Evolutionary conservation across 2,113 vertebrate species (phyloP).

Genomic region (Brachirus orientalis): DNA sequence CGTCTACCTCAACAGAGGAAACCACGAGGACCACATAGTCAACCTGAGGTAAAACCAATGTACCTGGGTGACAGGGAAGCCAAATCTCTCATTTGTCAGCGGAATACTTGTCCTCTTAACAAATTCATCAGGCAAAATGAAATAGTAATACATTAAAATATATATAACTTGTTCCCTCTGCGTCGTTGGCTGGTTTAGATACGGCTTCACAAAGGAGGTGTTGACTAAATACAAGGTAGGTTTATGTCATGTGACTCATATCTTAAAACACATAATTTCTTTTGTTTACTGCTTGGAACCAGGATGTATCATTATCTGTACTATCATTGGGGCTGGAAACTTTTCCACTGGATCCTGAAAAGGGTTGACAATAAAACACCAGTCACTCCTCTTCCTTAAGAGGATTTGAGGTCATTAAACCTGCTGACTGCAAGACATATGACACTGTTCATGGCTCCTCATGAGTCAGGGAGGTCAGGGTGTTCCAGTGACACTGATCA

Average conservation of each 20-base stretch:
- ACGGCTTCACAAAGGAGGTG: constrained; percentile 95
- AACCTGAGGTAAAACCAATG: constrained; percentile 85
- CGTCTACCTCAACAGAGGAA: constrained; percentile 92
- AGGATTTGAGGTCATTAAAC: no score
- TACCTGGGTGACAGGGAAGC: background rate
- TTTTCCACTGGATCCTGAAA: no score
- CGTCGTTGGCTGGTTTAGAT: constrained; percentile 78
- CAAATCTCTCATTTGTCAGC: background rate
- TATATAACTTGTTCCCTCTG: background rate
- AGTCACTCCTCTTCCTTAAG: no score
- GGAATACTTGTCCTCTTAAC: background rate
- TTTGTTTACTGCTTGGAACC: constrained; percentile 3
- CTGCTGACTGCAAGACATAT: no score
- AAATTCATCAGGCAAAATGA: background rate
- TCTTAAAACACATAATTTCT: background rate
- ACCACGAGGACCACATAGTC: constrained; percentile 94
- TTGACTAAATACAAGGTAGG: constrained; percentile 92
- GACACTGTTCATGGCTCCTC: no score
- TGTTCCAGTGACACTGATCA: no score
- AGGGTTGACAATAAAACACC: no score
- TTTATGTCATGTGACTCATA: background rate
- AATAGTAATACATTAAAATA: background rate
- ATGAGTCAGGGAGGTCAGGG: no score
- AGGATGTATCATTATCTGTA: background rate
- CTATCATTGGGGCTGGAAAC: no score